Conservation (phyloP, 2,888 invertebrate genomes). For the Drosophila leonis region DNA sequence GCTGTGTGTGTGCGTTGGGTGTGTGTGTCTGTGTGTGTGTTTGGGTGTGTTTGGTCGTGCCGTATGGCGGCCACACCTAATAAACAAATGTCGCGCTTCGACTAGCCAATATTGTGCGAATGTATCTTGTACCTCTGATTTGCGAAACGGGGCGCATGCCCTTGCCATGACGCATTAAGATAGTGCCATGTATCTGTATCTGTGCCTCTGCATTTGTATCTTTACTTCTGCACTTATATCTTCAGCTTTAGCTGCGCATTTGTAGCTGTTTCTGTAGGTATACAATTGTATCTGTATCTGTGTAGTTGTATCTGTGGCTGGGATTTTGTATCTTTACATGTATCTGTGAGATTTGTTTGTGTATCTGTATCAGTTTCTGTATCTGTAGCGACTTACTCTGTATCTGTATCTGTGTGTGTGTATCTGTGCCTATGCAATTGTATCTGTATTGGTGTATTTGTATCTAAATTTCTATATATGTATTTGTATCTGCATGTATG, state of each 20-base stretch:
- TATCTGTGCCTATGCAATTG: not conserved
- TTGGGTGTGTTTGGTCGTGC: conserved; percentile 45
- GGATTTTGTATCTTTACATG: no score
- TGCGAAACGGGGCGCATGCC: conserved; percentile 17
- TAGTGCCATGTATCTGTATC: conserved; percentile 18
- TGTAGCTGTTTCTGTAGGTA: not conserved
- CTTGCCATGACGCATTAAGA: conserved; percentile 29
- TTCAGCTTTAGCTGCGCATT: conserved; percentile 3
- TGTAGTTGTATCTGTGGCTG: not conserved
- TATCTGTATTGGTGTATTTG: not conserved
- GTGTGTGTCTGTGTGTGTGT: conserved; percentile 42
- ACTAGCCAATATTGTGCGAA: conserved; percentile 52
- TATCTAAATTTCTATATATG: not conserved
- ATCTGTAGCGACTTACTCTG: no score
- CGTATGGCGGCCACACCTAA: conserved; percentile 66
- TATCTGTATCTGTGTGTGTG: not conserved
- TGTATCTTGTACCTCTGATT: conserved; percentile 30
- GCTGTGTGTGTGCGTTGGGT: conserved; percentile 20
- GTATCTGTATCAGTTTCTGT: not conserved
- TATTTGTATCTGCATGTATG: not conserved
- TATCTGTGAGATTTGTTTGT: no score
- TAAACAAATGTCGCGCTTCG: conserved; percentile 32
- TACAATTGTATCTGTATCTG: not conserved
- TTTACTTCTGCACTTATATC: conserved; percentile 19
- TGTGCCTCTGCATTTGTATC: conserved; percentile 4